A percentile compares a stretch with the other conserved stretches of the same genome.
These are phyloP conservation scores for Sebastes kiyomatsui DNA, from an alignment of 2,797 vertebrate genomes.

Conservation along the genomic window DNA sequence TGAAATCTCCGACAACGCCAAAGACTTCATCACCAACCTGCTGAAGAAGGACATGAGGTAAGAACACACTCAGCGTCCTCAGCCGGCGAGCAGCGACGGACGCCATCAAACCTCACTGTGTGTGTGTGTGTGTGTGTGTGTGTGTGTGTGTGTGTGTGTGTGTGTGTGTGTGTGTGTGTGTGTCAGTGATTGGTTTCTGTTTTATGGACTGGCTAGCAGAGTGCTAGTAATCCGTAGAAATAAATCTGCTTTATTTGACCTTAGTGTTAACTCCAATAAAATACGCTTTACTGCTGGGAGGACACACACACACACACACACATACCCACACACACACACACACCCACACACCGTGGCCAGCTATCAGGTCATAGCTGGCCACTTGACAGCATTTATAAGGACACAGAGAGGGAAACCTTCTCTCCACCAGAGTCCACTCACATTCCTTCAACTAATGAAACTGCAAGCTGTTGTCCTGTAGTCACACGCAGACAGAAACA, in stretches of 20 bases:
- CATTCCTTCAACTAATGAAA: constrained; percentile 34
- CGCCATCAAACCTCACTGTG: too few species aligned
- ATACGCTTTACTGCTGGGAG: constrained; percentile 81
- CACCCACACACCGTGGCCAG: background rate
- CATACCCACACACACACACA: constrained; percentile 34
- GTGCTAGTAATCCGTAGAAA: constrained; percentile 78
- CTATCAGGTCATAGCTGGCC: constrained; percentile 63
- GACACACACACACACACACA: constrained; percentile 13
- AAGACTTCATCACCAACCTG: too few species aligned
- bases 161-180: constrained; percentile 59
- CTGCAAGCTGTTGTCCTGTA: constrained; percentile 1
- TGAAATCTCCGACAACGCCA: too few species aligned
- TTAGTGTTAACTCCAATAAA: constrained; percentile 83
- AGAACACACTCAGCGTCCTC: too few species aligned
- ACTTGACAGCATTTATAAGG: constrained; percentile 71
- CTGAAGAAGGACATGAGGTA: too few species aligned
- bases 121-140: constrained; percentile 40
- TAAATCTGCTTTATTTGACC: constrained; percentile 82
- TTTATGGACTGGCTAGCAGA: constrained; percentile 82
- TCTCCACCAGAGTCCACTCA: constrained; percentile 30
- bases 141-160: constrained; percentile 58
- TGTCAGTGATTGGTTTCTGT: constrained; percentile 82
- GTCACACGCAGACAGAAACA: background rate
- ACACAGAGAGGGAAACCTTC: constrained; percentile 55
- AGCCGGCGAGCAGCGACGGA: too few species aligned